These are phyloP conservation scores for Lepus oiostolus DNA, from an alignment of 2,797 vertebrate genomes.

Conservation along the genomic window DNA sequence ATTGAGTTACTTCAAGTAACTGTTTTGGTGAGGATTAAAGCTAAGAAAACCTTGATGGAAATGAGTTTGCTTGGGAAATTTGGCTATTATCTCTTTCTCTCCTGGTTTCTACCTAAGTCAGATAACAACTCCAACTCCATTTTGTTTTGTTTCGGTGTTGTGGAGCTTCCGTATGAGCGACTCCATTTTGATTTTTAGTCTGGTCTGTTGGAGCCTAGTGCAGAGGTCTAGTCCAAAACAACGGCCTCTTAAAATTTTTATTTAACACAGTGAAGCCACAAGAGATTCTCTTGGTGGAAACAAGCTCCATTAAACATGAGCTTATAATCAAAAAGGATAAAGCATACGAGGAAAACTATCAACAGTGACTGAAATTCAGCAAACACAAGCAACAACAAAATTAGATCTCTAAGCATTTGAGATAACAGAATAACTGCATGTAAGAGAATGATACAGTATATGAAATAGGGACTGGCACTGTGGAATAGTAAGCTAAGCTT, in stretches of 20 bases:
- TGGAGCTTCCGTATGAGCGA: background rate
- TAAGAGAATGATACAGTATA: background rate
- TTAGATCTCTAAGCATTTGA: background rate
- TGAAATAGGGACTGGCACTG: background rate
- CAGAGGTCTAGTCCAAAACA: background rate
- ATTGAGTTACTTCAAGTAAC: background rate
- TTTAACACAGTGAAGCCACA: background rate
- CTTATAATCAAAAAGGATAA: background rate
- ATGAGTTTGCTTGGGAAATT: background rate
- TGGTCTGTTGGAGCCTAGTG: too few species aligned
- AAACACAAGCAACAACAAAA: background rate
- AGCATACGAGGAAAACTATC: background rate
- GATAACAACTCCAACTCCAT: background rate
- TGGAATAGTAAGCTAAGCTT: too few species aligned
- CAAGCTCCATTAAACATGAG: background rate
- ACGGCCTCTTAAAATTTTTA: background rate
- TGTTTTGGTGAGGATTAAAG: background rate
- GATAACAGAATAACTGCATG: background rate
- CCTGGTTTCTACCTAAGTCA: background rate
- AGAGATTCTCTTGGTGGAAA: background rate
- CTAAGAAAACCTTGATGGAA: background rate
- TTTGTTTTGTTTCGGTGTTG: background rate
- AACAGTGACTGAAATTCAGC: background rate
- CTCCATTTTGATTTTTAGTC: background rate
- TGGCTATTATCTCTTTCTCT: background rate